Evolutionary conservation across 2,797 vertebrate species (phyloP), one percentile per base, ranked within the genome.

Genomic region (Rhinophrynus dorsalis): DNA sequence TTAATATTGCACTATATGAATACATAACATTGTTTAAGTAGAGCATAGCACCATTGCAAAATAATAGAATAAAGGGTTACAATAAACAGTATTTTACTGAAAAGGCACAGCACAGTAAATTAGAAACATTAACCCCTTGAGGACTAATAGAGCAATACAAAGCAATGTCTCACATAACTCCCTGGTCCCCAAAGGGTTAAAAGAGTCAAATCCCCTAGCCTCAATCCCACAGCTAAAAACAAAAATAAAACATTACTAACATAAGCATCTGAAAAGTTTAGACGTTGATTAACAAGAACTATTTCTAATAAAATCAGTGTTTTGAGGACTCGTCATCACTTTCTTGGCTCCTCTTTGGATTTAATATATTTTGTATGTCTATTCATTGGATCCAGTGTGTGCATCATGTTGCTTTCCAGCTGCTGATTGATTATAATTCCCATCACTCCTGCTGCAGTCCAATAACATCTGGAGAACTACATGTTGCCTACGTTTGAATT

Each of bases 1-100:
- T 70, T 77, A 63, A 48, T 84, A 84, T 86, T 85, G 85, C 83
- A 85, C 83, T 84, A 82, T 74, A 75, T 67, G 80, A 21, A 68
- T 76, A 65, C 72, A 42, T 68, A 64, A 73, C 62, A 26, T 78
- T 29, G 63, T 66, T n/a, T 75, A 67, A 71, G 79, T 74, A 78
- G 78, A 20, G 80, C 54, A 74, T 79, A 84, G 85, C 85, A 84
- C 85, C 81, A 0, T 62, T 76, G 79, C 66, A 66, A 74, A 79
- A 78, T 15, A 76, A 75, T 42, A 67, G 75, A 12, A 2, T 61
- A 74, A 76, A 61, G 72, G 23, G 60, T 73, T 78, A 76, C 55
- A 71, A 67, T 17, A 0, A 78, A 58, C 35, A 7, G 61, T 68
- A 1, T 12, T 74, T 63, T 65, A 76, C 74, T 77, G 23, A 59